These are phyloP conservation scores for Cranoglanis bouderius DNA, from an alignment of 2,113 vertebrate genomes.

Conservation along the genomic window DNA sequence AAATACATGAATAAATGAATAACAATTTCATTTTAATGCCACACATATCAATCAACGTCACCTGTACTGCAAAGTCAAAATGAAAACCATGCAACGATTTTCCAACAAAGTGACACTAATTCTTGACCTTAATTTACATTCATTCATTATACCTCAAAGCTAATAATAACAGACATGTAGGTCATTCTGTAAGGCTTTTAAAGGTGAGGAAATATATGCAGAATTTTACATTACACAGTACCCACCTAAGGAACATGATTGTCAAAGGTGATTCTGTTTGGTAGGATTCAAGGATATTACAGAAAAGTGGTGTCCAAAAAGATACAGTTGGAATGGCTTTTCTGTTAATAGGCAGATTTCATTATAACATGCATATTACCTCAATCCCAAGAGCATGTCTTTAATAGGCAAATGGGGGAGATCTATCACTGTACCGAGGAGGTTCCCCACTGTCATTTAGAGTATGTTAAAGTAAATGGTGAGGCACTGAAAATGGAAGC, in stretches of 20 bases:
- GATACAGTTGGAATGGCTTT: slow-evolving; percentile 80
- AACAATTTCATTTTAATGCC: slow-evolving; percentile 20
- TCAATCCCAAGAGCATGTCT: slow-evolving; percentile 78
- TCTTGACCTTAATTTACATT: slow-evolving; percentile 54
- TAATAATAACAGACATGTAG: slow-evolving; percentile 53
- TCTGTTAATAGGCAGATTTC: slow-evolving; percentile 83
- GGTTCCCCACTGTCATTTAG: slow-evolving; percentile 62
- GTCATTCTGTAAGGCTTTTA: slow-evolving; percentile 33
- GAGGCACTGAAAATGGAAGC: slow-evolving; percentile 66
- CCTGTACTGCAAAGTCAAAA: slow-evolving; percentile 31
- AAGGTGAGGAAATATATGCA: slow-evolving; percentile 52
- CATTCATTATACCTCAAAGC: slow-evolving; percentile 57
- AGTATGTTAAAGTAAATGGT: slow-evolving; percentile 57
- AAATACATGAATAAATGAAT: slow-evolving; percentile 42
- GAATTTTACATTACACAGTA: slow-evolving; percentile 45
- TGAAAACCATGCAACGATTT: slow-evolving; percentile 29
- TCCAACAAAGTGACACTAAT: slow-evolving; percentile 54
- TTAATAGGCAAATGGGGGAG: slow-evolving; percentile 75
- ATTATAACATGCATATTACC: slow-evolving; percentile 85
- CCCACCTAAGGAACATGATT: slow-evolving; percentile 74
- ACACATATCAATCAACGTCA: slow-evolving; percentile 29
- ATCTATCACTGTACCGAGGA: slow-evolving; percentile 65
- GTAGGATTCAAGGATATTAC: slow-evolving; percentile 77
- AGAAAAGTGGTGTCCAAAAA: slow-evolving; percentile 77
- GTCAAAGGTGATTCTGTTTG: slow-evolving; percentile 76